These are phyloP conservation scores for Formicarius rufipectus DNA, from an alignment of 2,113 vertebrate genomes.

Conservation along the genomic window DNA sequence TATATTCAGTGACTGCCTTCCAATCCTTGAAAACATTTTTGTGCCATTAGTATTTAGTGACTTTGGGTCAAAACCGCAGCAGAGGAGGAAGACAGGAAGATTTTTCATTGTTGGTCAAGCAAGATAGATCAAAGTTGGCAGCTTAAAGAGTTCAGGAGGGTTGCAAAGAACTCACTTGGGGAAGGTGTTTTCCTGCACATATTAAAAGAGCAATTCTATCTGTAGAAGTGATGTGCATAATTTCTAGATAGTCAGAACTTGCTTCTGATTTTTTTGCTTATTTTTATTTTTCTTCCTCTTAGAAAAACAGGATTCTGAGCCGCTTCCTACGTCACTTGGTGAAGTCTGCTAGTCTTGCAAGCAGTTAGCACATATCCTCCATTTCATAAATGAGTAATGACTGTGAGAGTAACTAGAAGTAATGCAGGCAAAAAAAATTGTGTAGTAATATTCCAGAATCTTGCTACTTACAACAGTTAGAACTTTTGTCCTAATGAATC, in stretches of 20 bases:
- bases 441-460: not conserved
- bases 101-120: not conserved
- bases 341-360: not conserved
- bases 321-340: not conserved
- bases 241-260: not conserved
- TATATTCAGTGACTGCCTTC: not conserved
- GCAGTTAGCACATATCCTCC: not conserved
- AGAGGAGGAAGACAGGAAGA: not conserved
- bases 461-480: not conserved
- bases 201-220: not conserved
- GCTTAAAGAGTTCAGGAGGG: not conserved
- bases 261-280: not conserved
- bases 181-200: not conserved
- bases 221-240: not conserved
- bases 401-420: not conserved
- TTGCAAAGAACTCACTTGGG: not conserved
- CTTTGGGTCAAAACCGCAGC: not conserved
- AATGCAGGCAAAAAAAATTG: not conserved
- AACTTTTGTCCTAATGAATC: not conserved
- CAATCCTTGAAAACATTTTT: not conserved
- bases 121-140: not conserved
- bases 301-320: not conserved
- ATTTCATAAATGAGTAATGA: not conserved
- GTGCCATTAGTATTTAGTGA: not conserved
- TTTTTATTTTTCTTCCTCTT: not conserved